phyloP scores from a whole-genome alignment of 2,888 invertebrate species.

The Prenolepis imparis region DNA sequence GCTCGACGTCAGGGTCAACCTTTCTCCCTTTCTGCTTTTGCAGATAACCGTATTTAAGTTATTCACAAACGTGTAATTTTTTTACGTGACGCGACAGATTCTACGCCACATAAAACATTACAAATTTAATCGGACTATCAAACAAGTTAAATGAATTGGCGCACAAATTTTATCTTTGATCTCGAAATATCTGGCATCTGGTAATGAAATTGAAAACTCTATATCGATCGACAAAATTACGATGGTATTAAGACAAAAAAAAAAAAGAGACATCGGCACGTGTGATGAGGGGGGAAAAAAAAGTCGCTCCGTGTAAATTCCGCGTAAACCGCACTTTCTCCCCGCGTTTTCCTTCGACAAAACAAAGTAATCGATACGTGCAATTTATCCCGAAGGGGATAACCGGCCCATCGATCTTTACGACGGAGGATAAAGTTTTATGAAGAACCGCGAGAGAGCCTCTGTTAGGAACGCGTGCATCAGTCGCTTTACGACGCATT shows the following conservation, averaged over 20 bases:
- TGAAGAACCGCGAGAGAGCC: slow-evolving; percentile 19
- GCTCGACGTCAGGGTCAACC: slow-evolving; percentile 1
- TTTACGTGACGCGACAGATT: background rate
- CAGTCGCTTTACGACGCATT: slow-evolving; percentile 30
- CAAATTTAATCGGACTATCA: too few relatives aligned
- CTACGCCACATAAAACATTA: background rate
- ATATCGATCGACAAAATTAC: background rate
- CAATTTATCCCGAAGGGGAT: slow-evolving; percentile 6
- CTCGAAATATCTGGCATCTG: background rate
- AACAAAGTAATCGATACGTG: slow-evolving; percentile 29
- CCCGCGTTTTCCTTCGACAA: background rate
- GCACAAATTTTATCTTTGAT: background rate
- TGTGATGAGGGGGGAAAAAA: background rate
- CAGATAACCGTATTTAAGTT: background rate
- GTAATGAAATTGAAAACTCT: background rate
- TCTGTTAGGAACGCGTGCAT: background rate
- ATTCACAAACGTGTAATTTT: background rate
- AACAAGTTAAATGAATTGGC: too few relatives aligned
- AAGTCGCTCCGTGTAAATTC: background rate
- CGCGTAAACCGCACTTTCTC: background rate
- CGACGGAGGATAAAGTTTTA: slow-evolving; percentile 36
- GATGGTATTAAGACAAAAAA: background rate
- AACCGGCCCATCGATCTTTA: slow-evolving; percentile 14
- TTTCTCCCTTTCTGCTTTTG: background rate
- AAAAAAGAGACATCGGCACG: background rate